Evolutionary conservation across 2,888 invertebrate genomes (phyloP), one percentile per base, ranked within the genome.

Genomic region (Glyphotaelius pellucidus): DNA sequence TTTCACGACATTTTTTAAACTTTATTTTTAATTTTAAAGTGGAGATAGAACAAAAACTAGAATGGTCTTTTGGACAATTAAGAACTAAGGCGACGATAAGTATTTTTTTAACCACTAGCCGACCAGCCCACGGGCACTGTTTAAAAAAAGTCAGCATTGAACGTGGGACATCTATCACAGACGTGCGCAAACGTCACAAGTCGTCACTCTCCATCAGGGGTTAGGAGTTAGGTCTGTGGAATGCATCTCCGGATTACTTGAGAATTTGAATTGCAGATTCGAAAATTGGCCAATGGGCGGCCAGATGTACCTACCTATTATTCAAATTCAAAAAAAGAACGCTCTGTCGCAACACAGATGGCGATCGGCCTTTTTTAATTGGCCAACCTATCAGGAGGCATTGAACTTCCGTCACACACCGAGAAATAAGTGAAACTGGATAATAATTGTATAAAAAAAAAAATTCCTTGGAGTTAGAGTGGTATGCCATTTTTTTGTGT

Each of bases 211-310:
- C 79, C 85, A 83, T 42, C 52, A 81, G 67, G 5, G 67, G 25
- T 67, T 67, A 67, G n/a, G 25, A 67, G 25, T 67, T 67, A 67
- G 25, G 67, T 7, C 67, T 67, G 25, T 52, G 31, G 67, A 52
- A 90, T 92, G 92, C 90, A 92, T 92, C 91, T 90, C 47, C 42
- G 38, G 79, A 88, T 90, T 5, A 35, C 38, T 86, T 80, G 19
- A 12, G 52, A 90, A 92, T 90, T 92, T 91, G 91, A 92, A 87
- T 92, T 91, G 92, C 91, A 90, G 90, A 92, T 92, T 90, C 79
- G n/a, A 31, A 87, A 87, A 87, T 87, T 67, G 67, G 87, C 31
- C 87, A 92, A 92, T 91, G 81, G 80, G 67, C 30, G 85, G 52
- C 67, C 30, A 32, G 83, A 90, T 89, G 31, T 90, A 84, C 90